Conservation (phyloP, 2,113 vertebrate species). For the Python bivittatus region DNA sequence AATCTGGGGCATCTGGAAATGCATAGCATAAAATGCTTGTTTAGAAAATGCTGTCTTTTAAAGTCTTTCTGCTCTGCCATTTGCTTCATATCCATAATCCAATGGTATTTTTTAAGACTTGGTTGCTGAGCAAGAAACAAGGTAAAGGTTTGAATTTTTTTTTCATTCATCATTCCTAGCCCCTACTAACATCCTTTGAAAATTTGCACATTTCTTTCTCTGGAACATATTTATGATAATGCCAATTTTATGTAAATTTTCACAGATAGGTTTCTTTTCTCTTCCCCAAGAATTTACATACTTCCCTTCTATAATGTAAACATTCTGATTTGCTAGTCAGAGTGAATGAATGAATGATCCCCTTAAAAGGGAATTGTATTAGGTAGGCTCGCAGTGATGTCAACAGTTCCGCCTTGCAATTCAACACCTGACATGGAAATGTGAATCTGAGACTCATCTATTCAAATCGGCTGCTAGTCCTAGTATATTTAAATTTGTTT, state of each 20-base stretch:
- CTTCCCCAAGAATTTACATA: neutral
- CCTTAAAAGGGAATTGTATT: conserved; percentile 12
- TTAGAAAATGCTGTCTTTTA: neutral
- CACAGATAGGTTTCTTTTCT: neutral
- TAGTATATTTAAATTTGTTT: neutral
- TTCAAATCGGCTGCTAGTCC: neutral
- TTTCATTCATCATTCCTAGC: neutral
- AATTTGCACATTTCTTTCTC: neutral
- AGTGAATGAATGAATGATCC: neutral
- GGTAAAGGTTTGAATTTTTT: neutral
- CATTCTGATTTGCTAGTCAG: neutral
- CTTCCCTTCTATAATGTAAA: neutral
- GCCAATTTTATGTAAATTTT: neutral
- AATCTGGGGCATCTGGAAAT: neutral
- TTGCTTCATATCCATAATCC: neutral
- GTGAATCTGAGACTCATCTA: neutral
- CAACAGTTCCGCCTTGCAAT: conserved; percentile 54
- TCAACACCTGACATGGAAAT: conserved; percentile 45
- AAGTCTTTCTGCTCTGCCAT: neutral
- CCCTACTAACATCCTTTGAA: neutral
- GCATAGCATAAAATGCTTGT: neutral
- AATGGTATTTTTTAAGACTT: neutral
- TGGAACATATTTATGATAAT: neutral
- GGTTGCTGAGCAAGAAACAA: neutral
- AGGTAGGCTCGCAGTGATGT: neutral